These are phyloP conservation scores for Temnothorax unifasciatus DNA, from an alignment of 2,888 invertebrate genomes.

Conservation along the genomic window DNA sequence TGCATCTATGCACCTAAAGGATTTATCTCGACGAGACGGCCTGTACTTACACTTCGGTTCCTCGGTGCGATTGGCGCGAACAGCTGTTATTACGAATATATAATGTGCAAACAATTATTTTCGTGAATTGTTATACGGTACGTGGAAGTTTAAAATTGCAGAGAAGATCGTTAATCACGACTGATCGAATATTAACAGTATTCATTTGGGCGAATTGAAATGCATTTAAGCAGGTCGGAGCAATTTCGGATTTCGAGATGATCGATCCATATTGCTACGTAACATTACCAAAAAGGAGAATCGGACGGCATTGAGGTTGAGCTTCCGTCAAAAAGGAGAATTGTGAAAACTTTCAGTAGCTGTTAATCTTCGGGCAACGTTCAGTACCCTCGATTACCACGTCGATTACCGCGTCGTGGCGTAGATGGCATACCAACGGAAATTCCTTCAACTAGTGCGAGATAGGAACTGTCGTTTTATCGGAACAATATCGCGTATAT, in stretches of 20 bases:
- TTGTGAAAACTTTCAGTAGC: constrained; percentile 57
- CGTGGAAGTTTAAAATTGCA: neutral
- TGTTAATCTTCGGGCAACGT: constrained; percentile 64
- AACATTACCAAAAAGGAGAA: constrained; percentile 27
- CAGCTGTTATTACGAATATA: neutral
- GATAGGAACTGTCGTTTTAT: constrained; percentile 59
- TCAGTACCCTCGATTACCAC: constrained; percentile 56
- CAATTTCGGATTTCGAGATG: neutral
- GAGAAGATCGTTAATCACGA: neutral
- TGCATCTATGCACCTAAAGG: constrained; percentile 3
- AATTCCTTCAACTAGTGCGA: constrained; percentile 64
- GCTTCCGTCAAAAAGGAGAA: constrained; percentile 16
- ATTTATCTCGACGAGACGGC: constrained; percentile 15
- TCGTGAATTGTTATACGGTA: neutral
- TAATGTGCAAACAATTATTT: neutral
- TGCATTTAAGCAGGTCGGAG: neutral
- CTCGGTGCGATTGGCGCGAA: neutral
- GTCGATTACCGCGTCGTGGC: constrained; percentile 67
- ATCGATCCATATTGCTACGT: neutral
- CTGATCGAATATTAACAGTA: neutral
- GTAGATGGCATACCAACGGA: constrained; percentile 66
- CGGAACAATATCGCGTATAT: constrained; percentile 51
- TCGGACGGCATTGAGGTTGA: constrained; percentile 15
- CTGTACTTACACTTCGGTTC: neutral
- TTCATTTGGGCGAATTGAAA: neutral